Evolutionary conservation across 2,113 vertebrate genomes (phyloP).

Genomic region (Crotophaga sulcirostris): DNA sequence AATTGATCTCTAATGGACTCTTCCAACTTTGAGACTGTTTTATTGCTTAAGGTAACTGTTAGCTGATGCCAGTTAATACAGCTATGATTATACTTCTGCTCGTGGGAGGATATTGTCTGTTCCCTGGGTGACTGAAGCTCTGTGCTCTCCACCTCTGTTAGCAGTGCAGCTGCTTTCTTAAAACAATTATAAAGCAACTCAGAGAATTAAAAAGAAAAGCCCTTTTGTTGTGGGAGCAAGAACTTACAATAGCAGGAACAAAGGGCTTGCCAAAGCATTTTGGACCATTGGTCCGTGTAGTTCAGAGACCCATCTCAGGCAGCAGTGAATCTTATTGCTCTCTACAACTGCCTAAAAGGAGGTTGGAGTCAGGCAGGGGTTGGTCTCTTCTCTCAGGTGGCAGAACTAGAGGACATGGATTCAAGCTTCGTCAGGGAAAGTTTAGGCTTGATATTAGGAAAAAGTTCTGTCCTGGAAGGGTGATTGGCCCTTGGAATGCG

Average conservation of each 20-base stretch:
- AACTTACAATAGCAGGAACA: neutral
- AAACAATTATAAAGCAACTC: neutral
- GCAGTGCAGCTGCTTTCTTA: neutral
- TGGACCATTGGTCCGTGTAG: neutral
- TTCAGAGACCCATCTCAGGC: neutral
- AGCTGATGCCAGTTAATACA: conserved; percentile 23
- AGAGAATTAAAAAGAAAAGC: neutral
- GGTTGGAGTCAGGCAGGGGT: too few relatives aligned
- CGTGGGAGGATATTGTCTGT: neutral
- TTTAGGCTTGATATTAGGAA: too few relatives aligned
- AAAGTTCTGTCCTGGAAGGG: too few relatives aligned
- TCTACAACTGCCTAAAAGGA: too few relatives aligned
- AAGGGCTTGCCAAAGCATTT: neutral
- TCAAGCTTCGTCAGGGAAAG: too few relatives aligned
- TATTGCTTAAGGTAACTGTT: conserved; percentile 53
- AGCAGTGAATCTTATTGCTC: too few relatives aligned
- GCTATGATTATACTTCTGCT: neutral
- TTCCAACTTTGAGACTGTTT: conserved; percentile 55
- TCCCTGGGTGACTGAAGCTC: neutral
- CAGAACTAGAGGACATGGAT: too few relatives aligned
- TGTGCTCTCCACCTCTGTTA: neutral
- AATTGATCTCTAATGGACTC: conserved; percentile 66
- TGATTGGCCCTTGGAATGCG: too few relatives aligned
- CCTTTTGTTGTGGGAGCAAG: neutral
- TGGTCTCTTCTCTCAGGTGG: too few relatives aligned